Base-by-base conservation (phyloP, 1,140 invertebrate species). In the Phortica variegata region DNA sequence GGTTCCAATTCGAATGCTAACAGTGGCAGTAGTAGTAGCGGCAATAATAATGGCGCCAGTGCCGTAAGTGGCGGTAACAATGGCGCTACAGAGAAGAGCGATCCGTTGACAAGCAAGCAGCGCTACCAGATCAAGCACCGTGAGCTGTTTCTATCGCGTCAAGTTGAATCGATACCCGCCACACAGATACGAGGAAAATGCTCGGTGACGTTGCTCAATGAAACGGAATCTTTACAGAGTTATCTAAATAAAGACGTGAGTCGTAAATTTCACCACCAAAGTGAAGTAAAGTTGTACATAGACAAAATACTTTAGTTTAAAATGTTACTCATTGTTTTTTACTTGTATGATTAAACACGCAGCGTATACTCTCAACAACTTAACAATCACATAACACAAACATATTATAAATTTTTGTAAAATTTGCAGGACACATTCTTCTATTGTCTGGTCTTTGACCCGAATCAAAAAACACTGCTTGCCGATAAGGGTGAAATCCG, bases 151-250 rank as follows among this genome's bases (percentile, higher is more conserved):
- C 82, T 99, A 36, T 97, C 96, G 7, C 86, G 97, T 56, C 95
- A 98, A 81, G 91, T 98, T 50, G 97, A 99, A 81, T 98, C 93
- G 19, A 83, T 99, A 72, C 94, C 96, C 32, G 96, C 96, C 40
- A 99, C 95, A 43, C 93, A 97, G 80, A 99, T 99, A 68, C 85
- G 97, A 68, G 97, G 97, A 72, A 99, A 99, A 83, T 99, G 97
- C 82, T 90, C 90, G 53, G 97, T 99, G 54, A 97, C 95, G 43
- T 82, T 99, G 47, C 86, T 98, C 75, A 98, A 98, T 80, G 96
- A 98, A 83, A 97, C 95, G 39, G 97, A 99, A 82, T 92, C 92
- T 56, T 82, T 96, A 60, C 81, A 89, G 61, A 95, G 92, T 76
- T 99, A 99, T 83, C 83, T 98, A 56, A 93, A 93, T 80, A 95